Evolutionary conservation across 1,140 invertebrate genomes (phyloP).

Genomic region (Drosophila sechellia): DNA sequence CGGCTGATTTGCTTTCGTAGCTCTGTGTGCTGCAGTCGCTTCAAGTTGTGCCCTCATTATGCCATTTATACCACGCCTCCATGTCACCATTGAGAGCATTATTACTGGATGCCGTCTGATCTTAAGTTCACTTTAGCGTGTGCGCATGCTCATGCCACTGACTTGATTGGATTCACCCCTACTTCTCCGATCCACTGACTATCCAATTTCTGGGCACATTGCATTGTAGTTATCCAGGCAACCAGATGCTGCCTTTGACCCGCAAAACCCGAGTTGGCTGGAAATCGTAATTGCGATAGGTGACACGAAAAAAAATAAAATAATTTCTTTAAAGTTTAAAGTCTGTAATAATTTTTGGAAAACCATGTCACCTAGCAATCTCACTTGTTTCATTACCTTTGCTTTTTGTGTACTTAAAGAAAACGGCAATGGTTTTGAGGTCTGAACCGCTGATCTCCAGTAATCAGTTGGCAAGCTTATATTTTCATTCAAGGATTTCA

Average conservation of each 20-base stretch:
- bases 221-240: slow-evolving; percentile 34
- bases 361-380: too few relatives aligned
- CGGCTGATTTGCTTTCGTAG: slow-evolving; percentile 56
- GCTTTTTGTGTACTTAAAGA: too few relatives aligned
- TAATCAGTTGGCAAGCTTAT: neutral
- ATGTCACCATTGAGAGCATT: slow-evolving; percentile 70
- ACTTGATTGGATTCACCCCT: slow-evolving; percentile 7
- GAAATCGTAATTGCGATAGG: slow-evolving; percentile 7
- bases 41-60: slow-evolving; percentile 22
- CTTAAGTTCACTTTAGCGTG: slow-evolving; percentile 39
- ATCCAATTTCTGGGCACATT: slow-evolving; percentile 33
- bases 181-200: neutral
- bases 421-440: neutral
- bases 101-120: slow-evolving; percentile 8
- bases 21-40: slow-evolving; percentile 8
- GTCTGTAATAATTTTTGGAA: too few relatives aligned
- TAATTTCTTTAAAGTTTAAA: too few relatives aligned
- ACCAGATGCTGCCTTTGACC: slow-evolving; percentile 20
- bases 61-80: slow-evolving; percentile 36
- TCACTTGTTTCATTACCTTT: too few relatives aligned
- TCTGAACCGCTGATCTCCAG: slow-evolving; percentile 14
- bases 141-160: slow-evolving; percentile 21
- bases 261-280: slow-evolving; percentile 11
- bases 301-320: neutral
- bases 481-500: neutral